Evolutionary conservation across 2,888 invertebrate genomes (phyloP), one percentile per base, ranked within the genome.

Genomic region (Miltochrista miniata): DNA sequence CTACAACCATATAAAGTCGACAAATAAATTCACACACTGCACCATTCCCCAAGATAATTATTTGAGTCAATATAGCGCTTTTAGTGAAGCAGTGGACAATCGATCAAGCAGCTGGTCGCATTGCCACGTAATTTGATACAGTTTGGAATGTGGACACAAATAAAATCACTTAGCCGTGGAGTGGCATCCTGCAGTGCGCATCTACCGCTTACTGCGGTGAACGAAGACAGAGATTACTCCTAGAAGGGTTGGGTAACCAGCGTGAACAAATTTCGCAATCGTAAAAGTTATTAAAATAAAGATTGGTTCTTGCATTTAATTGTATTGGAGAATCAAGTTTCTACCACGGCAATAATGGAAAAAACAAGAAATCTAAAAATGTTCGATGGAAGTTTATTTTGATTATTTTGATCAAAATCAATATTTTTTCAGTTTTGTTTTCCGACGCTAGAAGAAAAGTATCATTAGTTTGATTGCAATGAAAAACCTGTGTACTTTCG

Each of bases 141-240:
- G 86, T 83, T 87, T 73, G 89, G 85, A 86, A 88, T 90, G 89
- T 88, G 88, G 85, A 85, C 90, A 87, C 90, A 90, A 90, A 91
- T 89, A 90, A 90, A 91, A 90, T 90, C 91, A 91, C 91, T 91
- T 91, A 90, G 87, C 72, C 68, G 76, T 68, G 64, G 86, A 89
- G 89, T 88, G 91, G 90, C 84, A 76, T 82, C 91, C 89, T 81
- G 87, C 74, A 64, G 91, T 54, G 91, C 71, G 63, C 83, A 81
- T 84, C 83, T 81, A 83, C 85, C 76, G 79, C 83, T 81, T 59
- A 77, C 83, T 74, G 78, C 45, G 64, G 64, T 55, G 30, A 45
- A 63, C 72, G 68, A 57, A 59, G 76, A 70, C 55, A 66, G 59
- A 59, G 54, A 60, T 60, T 42, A 36, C 18, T 44, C n/a, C 71